These are phyloP conservation scores for Premnoplex brunnescens DNA, from an alignment of 2,797 vertebrate genomes.

Conservation along the genomic window DNA sequence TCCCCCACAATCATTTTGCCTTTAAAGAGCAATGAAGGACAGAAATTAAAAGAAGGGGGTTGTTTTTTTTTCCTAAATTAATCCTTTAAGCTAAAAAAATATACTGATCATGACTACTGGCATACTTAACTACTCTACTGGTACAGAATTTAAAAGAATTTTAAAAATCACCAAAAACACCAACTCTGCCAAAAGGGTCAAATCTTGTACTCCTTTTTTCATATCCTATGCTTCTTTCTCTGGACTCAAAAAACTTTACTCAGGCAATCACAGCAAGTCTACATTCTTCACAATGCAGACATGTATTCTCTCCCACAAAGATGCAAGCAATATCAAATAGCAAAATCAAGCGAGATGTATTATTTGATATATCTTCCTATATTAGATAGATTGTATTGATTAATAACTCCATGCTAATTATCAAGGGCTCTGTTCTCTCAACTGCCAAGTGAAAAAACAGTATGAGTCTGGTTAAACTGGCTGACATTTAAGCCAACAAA, in stretches of 20 bases:
- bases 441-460: slow-evolving; percentile 9
- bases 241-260: background rate
- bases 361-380: background rate
- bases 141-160: background rate
- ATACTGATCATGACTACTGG: background rate
- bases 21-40: background rate
- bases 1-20: background rate
- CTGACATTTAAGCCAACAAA: slow-evolving; percentile 39
- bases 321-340: background rate
- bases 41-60: background rate
- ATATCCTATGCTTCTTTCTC: background rate
- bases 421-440: background rate
- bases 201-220: background rate
- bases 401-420: slow-evolving; percentile 4
- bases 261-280: background rate
- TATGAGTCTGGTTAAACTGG: background rate
- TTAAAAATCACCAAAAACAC: background rate
- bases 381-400: background rate
- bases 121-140: background rate
- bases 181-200: background rate
- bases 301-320: background rate
- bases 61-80: background rate
- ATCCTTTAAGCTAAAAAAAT: background rate
- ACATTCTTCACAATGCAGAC: background rate
- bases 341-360: background rate